Percentiles rank a stretch among this genome's conserved stretches.
phyloP scores from a whole-genome alignment of 2,113 vertebrate genomes.

The Ochotona curzoniae region DNA sequence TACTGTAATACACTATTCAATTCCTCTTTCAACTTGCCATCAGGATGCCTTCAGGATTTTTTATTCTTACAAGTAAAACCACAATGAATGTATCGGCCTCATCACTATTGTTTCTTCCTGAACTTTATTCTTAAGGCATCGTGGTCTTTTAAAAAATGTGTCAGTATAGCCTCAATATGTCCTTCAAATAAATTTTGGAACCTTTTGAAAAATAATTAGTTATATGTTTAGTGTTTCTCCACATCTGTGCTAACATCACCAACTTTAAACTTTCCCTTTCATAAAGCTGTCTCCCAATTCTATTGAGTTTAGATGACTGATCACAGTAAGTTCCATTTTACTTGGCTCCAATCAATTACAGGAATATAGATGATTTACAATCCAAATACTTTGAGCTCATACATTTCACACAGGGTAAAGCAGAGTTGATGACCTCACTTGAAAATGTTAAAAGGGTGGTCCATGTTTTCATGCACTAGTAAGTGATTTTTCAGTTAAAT shows the following conservation, averaged over 20 bases:
- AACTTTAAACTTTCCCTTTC: constrained; percentile 56
- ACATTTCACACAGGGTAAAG: constrained; percentile 77
- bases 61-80: constrained; percentile 54
- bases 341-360: constrained; percentile 75
- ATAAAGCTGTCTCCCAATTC: constrained; percentile 64
- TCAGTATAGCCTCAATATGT: neutral
- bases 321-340: constrained; percentile 74
- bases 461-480: constrained; percentile 76
- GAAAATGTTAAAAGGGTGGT: constrained; percentile 79
- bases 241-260: constrained; percentile 23
- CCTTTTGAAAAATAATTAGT: constrained; percentile 40
- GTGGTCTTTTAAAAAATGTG: constrained; percentile 20
- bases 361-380: constrained; percentile 77
- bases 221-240: constrained; percentile 53
- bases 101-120: neutral
- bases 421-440: constrained; percentile 75
- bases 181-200: constrained; percentile 44
- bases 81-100: constrained; percentile 6
- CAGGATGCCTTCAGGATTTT: neutral
- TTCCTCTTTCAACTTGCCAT: neutral
- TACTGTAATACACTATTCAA: constrained; percentile 7
- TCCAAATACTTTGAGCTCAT: constrained; percentile 75
- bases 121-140: constrained; percentile 20
- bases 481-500: constrained; percentile 79
- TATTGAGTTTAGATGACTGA: constrained; percentile 60